Base-by-base conservation (phyloP, 2,113 vertebrate genomes). In the Melierax canorus region DNA sequence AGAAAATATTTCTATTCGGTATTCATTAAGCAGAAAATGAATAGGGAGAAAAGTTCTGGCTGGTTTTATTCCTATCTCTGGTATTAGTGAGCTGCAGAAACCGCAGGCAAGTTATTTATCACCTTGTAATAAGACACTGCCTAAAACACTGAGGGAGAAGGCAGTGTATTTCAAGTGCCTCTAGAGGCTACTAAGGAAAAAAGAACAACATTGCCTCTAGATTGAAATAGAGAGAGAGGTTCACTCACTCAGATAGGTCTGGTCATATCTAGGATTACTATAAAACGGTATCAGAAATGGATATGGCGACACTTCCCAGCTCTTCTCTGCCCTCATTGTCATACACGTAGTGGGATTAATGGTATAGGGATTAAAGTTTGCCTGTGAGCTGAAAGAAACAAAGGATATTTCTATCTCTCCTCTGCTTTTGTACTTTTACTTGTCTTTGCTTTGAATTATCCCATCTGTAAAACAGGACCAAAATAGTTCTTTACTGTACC, bases 11-110 rank as follows among this genome's bases (percentile, higher is more conserved):
- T 67, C 56, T 85, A 63, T 75, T 86, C 24, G 22, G 15, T 75
- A 64, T 93, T 91, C 56, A 81, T 94, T 87, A 95, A 55, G 51
- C 30, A 81, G 64, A 64, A 95, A 87, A 96, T 64, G 6, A 96
- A 89, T 43, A 78, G 64, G 41, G 41, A 63, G 68, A 72, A 78
- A 41, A 72, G 21, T 50, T 81, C 75, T 75, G 73, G 12, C 68
- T 68, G 68, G 12, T 64, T 86, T 71, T 91, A 72, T 79, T 94
- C 72, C 68, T 92, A 38, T 75, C 55, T 51, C 88, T 93, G 59
- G 59, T 86, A 24, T 90, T 86, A 66, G 50, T 15, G 41, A 92
- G 79, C 75, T 92, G 72, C 83, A 86, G 53, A 94, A 95, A 93
- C 88, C 12, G 0, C 82, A 92, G 64, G 68, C 75, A 11, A 84